Conservation (phyloP, 1,140 invertebrate genomes). For the Monochamus saltuarius region DNA sequence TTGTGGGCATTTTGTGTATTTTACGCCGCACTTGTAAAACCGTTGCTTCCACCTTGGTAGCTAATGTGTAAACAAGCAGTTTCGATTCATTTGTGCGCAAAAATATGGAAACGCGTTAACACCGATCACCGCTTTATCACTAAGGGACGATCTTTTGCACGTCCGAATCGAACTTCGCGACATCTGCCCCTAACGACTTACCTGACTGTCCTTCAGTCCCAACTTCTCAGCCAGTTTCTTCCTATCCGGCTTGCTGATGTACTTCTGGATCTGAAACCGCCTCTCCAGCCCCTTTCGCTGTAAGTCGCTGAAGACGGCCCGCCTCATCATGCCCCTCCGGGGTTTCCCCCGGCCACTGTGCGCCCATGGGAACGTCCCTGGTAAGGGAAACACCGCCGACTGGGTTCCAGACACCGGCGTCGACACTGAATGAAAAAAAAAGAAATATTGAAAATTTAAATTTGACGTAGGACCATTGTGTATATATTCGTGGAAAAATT, state of each 20-base stretch:
- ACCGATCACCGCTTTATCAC: too few relatives aligned
- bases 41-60: too few relatives aligned
- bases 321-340: constrained; percentile 89
- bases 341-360: constrained; percentile 78
- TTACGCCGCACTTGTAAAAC: too few relatives aligned
- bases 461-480: too few relatives aligned
- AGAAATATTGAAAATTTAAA: too few relatives aligned
- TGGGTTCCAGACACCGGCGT: constrained; percentile 47
- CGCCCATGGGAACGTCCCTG: constrained; percentile 77
- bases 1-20: too few relatives aligned
- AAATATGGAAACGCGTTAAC: too few relatives aligned
- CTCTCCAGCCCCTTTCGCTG: constrained; percentile 93
- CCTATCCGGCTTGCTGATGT: constrained; percentile 96
- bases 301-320: constrained; percentile 89
- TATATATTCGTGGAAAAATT: too few relatives aligned
- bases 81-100: too few relatives aligned
- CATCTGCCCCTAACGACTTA: constrained; percentile 51
- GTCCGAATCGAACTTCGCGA: too few relatives aligned
- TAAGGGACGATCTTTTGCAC: too few relatives aligned
- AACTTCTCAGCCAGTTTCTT: constrained; percentile 94
- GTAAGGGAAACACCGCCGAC: constrained; percentile 65
- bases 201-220: constrained; percentile 93
- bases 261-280: constrained; percentile 95
- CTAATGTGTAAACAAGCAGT: too few relatives aligned
- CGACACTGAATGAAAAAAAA: constrained; percentile 31